Evolutionary conservation across 2,113 vertebrate genomes (phyloP).

Genomic region (Cebidichthys violaceus): DNA sequence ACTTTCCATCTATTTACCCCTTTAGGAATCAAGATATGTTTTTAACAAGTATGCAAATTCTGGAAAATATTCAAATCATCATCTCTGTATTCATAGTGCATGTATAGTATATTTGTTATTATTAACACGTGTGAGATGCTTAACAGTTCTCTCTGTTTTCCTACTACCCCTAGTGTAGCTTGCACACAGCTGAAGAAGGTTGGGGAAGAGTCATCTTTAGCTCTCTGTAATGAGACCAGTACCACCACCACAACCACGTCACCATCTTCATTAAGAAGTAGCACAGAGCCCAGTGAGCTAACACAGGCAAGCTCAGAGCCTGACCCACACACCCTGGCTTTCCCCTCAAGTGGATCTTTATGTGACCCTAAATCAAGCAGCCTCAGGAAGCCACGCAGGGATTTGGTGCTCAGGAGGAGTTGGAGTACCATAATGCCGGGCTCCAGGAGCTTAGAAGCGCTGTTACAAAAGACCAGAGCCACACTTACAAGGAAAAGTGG

Average conservation of each 20-base stretch:
- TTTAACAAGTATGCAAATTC: background rate
- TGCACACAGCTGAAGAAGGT: conserved; percentile 93
- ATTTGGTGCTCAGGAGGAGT: conserved; percentile 84
- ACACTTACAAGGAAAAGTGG: conserved; percentile 80
- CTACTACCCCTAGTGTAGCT: conserved; percentile 99
- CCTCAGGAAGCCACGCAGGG: conserved; percentile 86
- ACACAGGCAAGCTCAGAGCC: conserved; percentile 89
- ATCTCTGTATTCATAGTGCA: background rate
- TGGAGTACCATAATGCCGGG: conserved; percentile 86
- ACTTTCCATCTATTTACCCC: background rate
- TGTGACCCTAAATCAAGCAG: conserved; percentile 85
- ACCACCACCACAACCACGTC: conserved; percentile 90
- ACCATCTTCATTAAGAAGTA: conserved; percentile 80
- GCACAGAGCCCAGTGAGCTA: conserved; percentile 91
- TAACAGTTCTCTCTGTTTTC: conserved; percentile 93
- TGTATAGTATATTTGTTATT: background rate
- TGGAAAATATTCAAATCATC: background rate
- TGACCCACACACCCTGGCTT: conserved; percentile 84
- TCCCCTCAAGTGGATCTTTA: conserved; percentile 84
- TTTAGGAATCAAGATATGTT: conserved; percentile 3
- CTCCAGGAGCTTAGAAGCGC: conserved; percentile 86
- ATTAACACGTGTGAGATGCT: conserved; percentile 78
- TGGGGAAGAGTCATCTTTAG: conserved; percentile 91
- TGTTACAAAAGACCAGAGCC: conserved; percentile 87
- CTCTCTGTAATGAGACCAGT: conserved; percentile 90